Conservation (phyloP, 2,113 vertebrate species). For the Cheirogaleus medius region DNA sequence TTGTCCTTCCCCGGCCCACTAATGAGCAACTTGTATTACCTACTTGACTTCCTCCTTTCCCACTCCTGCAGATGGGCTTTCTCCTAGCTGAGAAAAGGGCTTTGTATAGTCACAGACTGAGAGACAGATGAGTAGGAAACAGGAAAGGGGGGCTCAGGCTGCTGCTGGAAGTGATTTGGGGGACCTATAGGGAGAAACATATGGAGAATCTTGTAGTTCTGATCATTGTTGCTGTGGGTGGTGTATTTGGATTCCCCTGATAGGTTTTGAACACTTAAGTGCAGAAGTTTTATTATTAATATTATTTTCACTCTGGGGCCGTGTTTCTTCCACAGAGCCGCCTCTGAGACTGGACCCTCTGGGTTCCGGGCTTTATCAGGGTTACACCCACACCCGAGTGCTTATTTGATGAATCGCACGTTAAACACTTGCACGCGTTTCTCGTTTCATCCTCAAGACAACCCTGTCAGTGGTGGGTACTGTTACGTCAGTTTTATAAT, state of each 20-base stretch:
- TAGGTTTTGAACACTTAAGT: neutral
- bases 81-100: neutral
- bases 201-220: neutral
- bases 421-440: rapidly evolving
- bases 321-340: no score
- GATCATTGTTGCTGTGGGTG: rapidly evolving
- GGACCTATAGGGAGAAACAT: neutral
- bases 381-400: rapidly evolving
- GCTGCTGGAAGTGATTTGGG: neutral
- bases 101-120: rapidly evolving
- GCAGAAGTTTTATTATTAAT: rapidly evolving
- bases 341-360: neutral
- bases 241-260: neutral
- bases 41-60: neutral
- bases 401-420: neutral
- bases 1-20: neutral
- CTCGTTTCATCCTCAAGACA: neutral
- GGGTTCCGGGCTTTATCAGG: neutral
- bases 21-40: rapidly evolving
- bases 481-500: no score
- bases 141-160: neutral
- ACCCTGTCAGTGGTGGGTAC: rapidly evolving
- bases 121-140: neutral
- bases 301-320: neutral
- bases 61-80: no score